These are phyloP conservation scores for Burhinus bistriatus DNA, from an alignment of 2,113 vertebrate species.

Conservation along the genomic window DNA sequence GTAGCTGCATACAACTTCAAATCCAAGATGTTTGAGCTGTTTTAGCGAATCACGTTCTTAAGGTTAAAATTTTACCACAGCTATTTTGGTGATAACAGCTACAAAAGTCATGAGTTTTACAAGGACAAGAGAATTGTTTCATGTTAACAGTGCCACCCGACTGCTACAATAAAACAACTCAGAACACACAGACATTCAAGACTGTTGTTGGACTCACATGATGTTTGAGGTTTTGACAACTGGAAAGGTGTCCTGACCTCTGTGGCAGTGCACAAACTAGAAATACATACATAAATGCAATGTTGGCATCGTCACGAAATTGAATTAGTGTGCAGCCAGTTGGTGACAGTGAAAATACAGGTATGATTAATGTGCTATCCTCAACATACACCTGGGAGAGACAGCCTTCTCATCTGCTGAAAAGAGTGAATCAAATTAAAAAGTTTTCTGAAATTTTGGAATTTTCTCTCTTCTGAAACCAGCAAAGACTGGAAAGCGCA, in stretches of 20 bases:
- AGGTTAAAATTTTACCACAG: slow-evolving; percentile 55
- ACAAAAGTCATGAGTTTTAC: slow-evolving; percentile 49
- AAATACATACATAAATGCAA: background rate
- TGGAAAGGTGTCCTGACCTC: background rate
- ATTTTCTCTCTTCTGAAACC: background rate
- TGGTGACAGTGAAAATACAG: background rate
- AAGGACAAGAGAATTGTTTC: slow-evolving; percentile 35
- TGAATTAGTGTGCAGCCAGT: background rate
- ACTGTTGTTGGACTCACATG: background rate
- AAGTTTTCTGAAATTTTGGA: background rate
- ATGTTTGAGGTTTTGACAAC: background rate
- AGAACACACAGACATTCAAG: background rate
- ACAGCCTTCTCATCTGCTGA: background rate
- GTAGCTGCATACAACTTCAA: background rate
- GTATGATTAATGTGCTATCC: background rate
- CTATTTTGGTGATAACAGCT: slow-evolving; percentile 32
- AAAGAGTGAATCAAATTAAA: background rate
- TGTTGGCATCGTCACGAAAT: background rate
- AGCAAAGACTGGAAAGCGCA: background rate
- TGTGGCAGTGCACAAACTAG: background rate
- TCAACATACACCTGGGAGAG: background rate
- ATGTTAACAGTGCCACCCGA: slow-evolving; percentile 17
- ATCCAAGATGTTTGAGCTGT: background rate
- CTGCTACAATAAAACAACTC: slow-evolving; percentile 40
- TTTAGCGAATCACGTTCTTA: background rate